Evolutionary conservation across 2,113 vertebrate species (phyloP), one percentile per base, ranked within the genome.

Genomic region (Cyanistes caeruleus): DNA sequence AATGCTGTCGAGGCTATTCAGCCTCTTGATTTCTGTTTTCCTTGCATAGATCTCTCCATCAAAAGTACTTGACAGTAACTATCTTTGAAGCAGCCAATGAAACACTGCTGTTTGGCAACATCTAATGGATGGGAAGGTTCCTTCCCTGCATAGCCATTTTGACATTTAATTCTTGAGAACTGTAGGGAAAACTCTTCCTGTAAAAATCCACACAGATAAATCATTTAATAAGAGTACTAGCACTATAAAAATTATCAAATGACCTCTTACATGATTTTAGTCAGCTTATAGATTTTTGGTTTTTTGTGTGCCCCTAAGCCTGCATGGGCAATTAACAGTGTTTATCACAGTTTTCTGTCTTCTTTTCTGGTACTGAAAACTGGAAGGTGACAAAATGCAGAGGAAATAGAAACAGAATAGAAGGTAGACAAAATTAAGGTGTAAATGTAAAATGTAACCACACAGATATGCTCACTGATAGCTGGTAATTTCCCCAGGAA

Each of bases 11-110:
- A 52, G 44, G 68, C 22, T 39, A 63, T 52, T 90, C 87, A 81
- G 64, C 37, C 35, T 92, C 72, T 81, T 78, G 52, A 68, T 77
- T 89, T 95, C 72, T 70, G 11, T 82, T 95, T 93, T 82, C 30
- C 25, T 17, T 23, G 19, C 10, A 8, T 15, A 84, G 22, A 15
- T 72, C 48, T 74, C n/a, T 63, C 90, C 70, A 43, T 91, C 51
- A 75, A 44, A 87, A 75, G 20, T 31, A 85, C 91, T 84, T 92
- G 73, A 84, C 31, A 27, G 24, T 44, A 84, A 56, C 72, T 78
- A 49, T 24, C 31, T 84, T 56, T 86, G 95, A 84, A 0, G 6
- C 6, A 67, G 64, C 35, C 2, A 10, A 58, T 49, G 35, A 77
- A 92, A 88, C 1, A 0, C 35, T 73, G 28, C 33, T 76, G 18